These are phyloP conservation scores for Zonitis immaculata DNA, from an alignment of 2,888 invertebrate species.

Conservation along the genomic window DNA sequence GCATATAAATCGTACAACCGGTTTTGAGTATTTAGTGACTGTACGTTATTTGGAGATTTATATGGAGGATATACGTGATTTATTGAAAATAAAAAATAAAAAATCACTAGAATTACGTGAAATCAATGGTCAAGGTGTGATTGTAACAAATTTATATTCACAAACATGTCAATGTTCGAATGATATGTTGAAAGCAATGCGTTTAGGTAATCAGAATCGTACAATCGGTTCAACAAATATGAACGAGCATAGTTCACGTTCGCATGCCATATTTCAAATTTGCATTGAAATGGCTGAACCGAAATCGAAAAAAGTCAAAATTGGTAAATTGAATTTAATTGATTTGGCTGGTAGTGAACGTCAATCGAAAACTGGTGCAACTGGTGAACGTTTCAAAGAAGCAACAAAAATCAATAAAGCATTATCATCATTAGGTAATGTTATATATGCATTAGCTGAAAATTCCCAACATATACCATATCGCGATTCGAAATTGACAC, in stretches of 20 bases:
- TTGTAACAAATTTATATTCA: constrained; percentile 92
- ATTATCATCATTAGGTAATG: constrained; percentile 95
- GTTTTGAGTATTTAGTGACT: constrained; percentile 92
- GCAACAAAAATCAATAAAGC: constrained; percentile 97
- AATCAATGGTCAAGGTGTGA: constrained; percentile 73
- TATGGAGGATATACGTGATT: constrained; percentile 76
- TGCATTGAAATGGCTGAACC: constrained; percentile 90
- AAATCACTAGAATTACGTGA: constrained; percentile 59
- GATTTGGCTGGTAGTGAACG: constrained; percentile 98
- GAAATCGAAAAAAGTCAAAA: constrained; percentile 59
- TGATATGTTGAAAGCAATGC: constrained; percentile 94
- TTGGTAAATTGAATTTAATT: constrained; percentile 94
- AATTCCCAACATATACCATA: constrained; percentile 95
- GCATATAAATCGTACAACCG: constrained; percentile 84
- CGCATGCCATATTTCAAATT: constrained; percentile 98
- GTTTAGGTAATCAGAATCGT: constrained; percentile 86
- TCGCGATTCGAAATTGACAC: constrained; percentile 93
- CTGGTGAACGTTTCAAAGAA: constrained; percentile 87
- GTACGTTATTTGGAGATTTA: constrained; percentile 98
- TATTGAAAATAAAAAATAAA: constrained; percentile 57
- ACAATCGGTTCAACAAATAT: constrained; percentile 68
- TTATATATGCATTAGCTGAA: constrained; percentile 95
- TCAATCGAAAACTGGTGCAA: constrained; percentile 94
- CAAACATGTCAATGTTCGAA: constrained; percentile 90
- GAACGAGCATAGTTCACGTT: constrained; percentile 95